These are phyloP conservation scores for Rhinolophus ferrumequinum DNA, from an alignment of 2,113 vertebrate species.

Conservation along the genomic window DNA sequence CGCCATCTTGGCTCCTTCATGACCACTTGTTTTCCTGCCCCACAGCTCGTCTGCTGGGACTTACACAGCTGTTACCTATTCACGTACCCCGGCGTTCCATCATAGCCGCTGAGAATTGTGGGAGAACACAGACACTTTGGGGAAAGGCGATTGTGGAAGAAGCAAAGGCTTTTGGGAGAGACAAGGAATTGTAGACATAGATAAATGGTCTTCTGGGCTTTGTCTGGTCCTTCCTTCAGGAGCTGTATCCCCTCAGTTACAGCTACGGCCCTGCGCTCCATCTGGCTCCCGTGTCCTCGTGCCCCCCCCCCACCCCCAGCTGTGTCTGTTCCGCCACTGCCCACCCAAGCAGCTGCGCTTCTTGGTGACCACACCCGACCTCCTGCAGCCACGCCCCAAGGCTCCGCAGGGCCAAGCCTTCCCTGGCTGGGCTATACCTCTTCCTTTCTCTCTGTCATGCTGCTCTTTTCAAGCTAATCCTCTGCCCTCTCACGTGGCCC, in stretches of 20 bases:
- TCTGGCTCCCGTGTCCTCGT: not conserved
- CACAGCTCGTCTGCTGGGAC: not conserved
- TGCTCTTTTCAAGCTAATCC: not conserved
- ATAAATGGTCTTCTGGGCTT: not conserved
- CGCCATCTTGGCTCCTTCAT: not conserved
- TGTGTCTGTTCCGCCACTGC: not conserved
- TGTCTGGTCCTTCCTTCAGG: not conserved
- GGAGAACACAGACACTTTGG: not conserved
- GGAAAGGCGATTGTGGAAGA: not conserved
- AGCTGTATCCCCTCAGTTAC: not conserved
- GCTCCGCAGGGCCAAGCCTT: not conserved
- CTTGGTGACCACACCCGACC: not conserved
- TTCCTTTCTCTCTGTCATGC: not conserved
- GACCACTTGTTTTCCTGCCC: not conserved
- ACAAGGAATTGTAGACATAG: not conserved
- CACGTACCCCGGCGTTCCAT: too few species aligned
- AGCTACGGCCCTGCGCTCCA: not conserved
- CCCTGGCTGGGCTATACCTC: not conserved
- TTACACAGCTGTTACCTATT: not conserved
- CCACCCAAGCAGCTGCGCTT: not conserved
- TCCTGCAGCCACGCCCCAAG: not conserved
- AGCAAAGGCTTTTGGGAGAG: not conserved
- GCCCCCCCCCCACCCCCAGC: rapidly evolving
- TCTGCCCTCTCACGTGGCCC: not conserved
- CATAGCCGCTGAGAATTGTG: not conserved